Evolutionary conservation across 2,888 invertebrate species (phyloP).

Genomic region (Meandrusa payeni): DNA sequence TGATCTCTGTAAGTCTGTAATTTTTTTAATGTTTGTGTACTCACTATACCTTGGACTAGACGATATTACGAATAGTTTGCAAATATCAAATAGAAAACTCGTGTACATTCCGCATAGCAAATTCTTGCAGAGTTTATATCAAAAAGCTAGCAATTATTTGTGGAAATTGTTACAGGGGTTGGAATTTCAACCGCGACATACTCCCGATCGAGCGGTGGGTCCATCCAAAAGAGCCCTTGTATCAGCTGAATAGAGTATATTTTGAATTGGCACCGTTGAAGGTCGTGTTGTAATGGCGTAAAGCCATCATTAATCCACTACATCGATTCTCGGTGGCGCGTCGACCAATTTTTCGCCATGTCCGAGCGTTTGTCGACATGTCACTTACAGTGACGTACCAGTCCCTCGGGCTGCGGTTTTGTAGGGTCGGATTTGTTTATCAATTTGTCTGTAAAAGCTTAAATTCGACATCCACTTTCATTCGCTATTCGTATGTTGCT

Average conservation of each 20-base stretch:
- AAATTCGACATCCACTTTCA: too few relatives aligned
- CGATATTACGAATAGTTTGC: too few relatives aligned
- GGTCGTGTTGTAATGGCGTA: constrained; percentile 39
- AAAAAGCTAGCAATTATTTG: constrained; percentile 18
- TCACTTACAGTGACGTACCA: constrained; percentile 18
- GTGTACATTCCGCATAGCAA: background rate
- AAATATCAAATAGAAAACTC: background rate
- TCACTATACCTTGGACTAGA: too few relatives aligned
- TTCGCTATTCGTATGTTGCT: too few relatives aligned
- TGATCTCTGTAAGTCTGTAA: too few relatives aligned
- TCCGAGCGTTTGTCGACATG: constrained; percentile 17
- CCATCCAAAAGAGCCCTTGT: background rate
- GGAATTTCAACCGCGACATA: constrained; percentile 17
- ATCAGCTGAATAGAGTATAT: background rate
- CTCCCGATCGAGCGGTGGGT: background rate
- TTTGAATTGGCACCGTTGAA: background rate
- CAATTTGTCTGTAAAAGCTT: too few relatives aligned
- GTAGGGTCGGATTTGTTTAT: background rate
- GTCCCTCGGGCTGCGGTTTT: constrained; percentile 4
- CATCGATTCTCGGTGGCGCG: constrained; percentile 33
- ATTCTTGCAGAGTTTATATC: background rate
- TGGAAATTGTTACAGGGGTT: constrained; percentile 17
- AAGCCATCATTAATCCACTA: constrained; percentile 46
- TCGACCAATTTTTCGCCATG: constrained; percentile 24
- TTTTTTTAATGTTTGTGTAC: too few relatives aligned